phyloP scores from a whole-genome alignment of 2,113 vertebrate species.

The Promerops cafer region DNA sequence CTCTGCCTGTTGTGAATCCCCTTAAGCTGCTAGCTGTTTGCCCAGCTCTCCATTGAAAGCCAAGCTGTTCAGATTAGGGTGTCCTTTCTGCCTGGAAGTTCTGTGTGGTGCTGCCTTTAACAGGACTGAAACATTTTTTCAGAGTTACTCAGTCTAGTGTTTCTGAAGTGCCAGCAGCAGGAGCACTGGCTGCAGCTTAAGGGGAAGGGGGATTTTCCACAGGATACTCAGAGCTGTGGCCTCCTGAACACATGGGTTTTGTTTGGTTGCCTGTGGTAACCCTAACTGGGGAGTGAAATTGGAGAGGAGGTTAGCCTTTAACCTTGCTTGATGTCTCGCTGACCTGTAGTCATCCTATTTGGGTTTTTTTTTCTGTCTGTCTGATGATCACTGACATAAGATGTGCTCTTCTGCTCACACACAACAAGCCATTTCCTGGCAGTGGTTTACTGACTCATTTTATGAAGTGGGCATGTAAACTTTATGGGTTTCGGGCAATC shows the following conservation, averaged over 20 bases:
- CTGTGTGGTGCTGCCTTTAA: not conserved
- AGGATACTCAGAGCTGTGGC: not conserved
- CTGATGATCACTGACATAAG: not conserved
- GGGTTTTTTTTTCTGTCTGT: not conserved
- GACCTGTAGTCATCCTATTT: not conserved
- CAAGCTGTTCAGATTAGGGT: not conserved
- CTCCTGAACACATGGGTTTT: not conserved
- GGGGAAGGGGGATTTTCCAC: not conserved
- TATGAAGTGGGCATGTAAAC: not conserved
- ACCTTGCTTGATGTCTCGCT: not conserved
- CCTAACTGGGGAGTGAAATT: not conserved
- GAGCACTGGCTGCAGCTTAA: not conserved
- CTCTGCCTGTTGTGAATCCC: not conserved
- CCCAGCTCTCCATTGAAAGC: not conserved
- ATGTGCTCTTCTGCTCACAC: not conserved
- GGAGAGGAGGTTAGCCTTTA: not conserved
- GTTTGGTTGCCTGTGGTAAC: not conserved
- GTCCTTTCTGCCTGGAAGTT: not conserved
- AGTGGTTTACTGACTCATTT: slow-evolving; percentile 38
- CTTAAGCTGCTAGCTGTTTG: not conserved
- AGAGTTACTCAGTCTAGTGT: not conserved
- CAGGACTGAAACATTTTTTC: not conserved
- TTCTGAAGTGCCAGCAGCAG: not conserved
- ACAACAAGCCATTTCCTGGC: slow-evolving; percentile 5
- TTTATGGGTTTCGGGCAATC: not conserved